Evolutionary conservation across 2,797 vertebrate species (phyloP), one percentile per base, ranked within the genome.

Genomic region (Phoeniculus purpureus): DNA sequence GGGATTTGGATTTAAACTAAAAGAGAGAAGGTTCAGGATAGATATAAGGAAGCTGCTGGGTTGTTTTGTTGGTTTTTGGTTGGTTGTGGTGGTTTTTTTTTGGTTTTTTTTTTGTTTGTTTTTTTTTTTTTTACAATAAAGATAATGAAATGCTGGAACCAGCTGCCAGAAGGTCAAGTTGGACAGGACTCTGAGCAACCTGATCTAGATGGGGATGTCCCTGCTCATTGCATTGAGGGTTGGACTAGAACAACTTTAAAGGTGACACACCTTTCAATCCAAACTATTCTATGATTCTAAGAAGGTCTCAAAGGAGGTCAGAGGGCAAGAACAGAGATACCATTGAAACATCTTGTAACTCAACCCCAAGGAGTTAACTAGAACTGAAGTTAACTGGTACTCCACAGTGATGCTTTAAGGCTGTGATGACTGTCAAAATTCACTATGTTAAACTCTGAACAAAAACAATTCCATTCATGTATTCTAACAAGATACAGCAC

Each of bases 181-280:
- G 26, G 27, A 51, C 0, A 1, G 17, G 15, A 14, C 27, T 68
- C 6, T 27, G 37, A 62, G 21, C 15, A 52, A 17, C 31, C 18
- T 43, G 10, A 1, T n/a, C 5, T 9, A 6, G 45, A 15, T 16
- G 37, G 9, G 43, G 29, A 9, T 43, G 51, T 32, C 17, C 50
- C 18, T 43, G 25, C 6, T 10, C 2, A 20, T 4, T 14, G 31
- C 61, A 34, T 15, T 43, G 9, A 3, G 2, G 3, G 1, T 34
- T 12, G 11, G 22, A 34, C 11, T 54, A 7, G 26, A 4, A 19
- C 51, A 2, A 1, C 4, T 18, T 52, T 18, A 27, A 34, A 48
- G 3, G 7, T 37, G 13, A 37, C 12, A 37, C 37, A 37, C 17
- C 16, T 75, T 70, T n/a, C n/a, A 70, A 59, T 25, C 10, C 31